These are phyloP conservation scores for Tetramorium alpestre DNA, from an alignment of 1,140 invertebrate genomes.

Conservation along the genomic window DNA sequence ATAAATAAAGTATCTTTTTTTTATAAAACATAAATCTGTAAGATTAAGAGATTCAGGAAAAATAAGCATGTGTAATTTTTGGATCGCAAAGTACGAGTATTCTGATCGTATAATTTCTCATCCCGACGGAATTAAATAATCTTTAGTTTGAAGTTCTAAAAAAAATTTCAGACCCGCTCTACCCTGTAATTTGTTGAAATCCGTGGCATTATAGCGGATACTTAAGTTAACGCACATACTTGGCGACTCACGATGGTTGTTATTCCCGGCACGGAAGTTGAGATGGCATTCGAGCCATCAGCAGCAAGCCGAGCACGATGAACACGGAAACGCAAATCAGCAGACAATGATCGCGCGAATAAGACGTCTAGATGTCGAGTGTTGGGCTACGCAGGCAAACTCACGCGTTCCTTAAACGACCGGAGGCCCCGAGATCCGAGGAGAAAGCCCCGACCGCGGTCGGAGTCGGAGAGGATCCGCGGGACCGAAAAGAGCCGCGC, in stretches of 20 bases:
- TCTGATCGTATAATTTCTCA: background rate
- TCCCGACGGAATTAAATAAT: slow-evolving; percentile 10
- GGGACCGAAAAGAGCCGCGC: slow-evolving; percentile 66
- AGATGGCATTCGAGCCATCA: slow-evolving; percentile 43
- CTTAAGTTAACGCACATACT: slow-evolving; percentile 7
- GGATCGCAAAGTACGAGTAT: background rate
- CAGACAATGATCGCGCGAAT: slow-evolving; percentile 79
- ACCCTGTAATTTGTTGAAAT: slow-evolving; percentile 35
- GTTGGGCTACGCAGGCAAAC: slow-evolving; percentile 11
- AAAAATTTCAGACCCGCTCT: background rate
- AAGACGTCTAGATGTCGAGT: slow-evolving; percentile 77
- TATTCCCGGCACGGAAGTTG: slow-evolving; percentile 36
- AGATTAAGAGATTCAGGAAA: background rate
- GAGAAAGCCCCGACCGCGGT: background rate
- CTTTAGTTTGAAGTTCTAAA: background rate
- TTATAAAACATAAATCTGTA: background rate
- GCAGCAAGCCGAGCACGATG: slow-evolving; percentile 43
- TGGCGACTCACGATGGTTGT: background rate
- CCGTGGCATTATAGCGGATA: background rate
- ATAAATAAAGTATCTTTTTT: background rate
- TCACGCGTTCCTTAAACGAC: slow-evolving; percentile 61
- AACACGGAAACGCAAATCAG: slow-evolving; percentile 65
- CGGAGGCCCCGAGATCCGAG: background rate
- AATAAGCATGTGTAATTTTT: background rate
- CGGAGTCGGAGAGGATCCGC: slow-evolving; percentile 53